These are phyloP conservation scores for Brachypodius melanocephalos DNA, from an alignment of 2,113 vertebrate genomes.

Conservation along the genomic window DNA sequence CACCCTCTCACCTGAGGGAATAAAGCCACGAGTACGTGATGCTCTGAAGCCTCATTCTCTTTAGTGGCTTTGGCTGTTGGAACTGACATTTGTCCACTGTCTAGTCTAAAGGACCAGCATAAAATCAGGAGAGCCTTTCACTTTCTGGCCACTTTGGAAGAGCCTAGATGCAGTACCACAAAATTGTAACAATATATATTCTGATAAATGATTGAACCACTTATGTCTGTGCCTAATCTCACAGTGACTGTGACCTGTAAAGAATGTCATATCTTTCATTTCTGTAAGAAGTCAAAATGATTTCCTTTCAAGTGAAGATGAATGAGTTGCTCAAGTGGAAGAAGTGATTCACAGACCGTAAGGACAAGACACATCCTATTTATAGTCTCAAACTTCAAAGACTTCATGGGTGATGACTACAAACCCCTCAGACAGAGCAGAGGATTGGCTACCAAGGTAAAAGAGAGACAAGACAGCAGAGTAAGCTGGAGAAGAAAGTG, in stretches of 20 bases:
- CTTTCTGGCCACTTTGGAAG: background rate
- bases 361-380: background rate
- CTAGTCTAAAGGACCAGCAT: background rate
- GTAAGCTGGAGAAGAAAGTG: background rate
- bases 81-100: background rate
- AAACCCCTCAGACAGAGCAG: background rate
- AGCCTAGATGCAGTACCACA: background rate
- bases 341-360: background rate
- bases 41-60: background rate
- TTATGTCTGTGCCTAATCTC: background rate
- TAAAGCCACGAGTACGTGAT: background rate
- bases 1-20: too few species aligned
- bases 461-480: background rate
- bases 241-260: background rate
- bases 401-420: background rate
- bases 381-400: background rate
- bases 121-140: background rate
- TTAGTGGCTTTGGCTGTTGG: background rate
- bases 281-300: background rate
- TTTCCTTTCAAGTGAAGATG: background rate
- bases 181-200: background rate
- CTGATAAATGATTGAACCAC: background rate
- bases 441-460: background rate
- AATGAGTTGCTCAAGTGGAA: background rate
- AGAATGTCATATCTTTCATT: background rate